These are phyloP conservation scores for Myiothlypis chrysogaster DNA, from an alignment of 2,797 vertebrate species.

Conservation along the genomic window DNA sequence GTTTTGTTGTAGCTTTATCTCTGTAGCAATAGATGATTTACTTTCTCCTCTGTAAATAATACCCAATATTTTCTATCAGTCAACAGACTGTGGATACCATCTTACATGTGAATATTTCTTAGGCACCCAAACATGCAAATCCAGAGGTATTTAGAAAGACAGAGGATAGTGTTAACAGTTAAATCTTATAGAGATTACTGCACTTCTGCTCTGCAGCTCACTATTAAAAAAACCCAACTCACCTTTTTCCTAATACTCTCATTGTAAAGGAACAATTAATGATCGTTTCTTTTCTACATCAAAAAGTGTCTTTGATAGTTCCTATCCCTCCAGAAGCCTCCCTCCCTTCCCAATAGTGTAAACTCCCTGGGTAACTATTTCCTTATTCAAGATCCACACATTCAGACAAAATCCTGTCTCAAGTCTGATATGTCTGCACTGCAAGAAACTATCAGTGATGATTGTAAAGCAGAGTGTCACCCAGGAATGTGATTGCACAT, in stretches of 20 bases:
- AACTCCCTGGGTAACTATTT: neutral
- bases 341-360: neutral
- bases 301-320: neutral
- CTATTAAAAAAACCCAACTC: neutral
- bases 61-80: neutral
- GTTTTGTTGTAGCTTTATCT: neutral
- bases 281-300: neutral
- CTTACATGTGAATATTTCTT: neutral
- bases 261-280: neutral
- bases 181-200: neutral
- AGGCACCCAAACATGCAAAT: neutral
- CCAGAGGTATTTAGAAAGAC: neutral
- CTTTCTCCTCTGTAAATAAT: neutral
- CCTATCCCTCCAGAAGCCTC: neutral
- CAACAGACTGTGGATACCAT: neutral
- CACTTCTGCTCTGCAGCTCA: neutral
- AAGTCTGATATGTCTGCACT: neutral
- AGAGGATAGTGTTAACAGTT: neutral
- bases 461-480: neutral
- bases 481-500: too few species aligned
- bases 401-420: neutral
- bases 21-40: neutral
- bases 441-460: neutral
- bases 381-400: neutral
- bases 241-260: neutral